Percentiles rank a stretch among this genome's conserved stretches.
These are phyloP conservation scores for Osmoderma eremita DNA, from an alignment of 2,888 invertebrate genomes.

Conservation along the genomic window DNA sequence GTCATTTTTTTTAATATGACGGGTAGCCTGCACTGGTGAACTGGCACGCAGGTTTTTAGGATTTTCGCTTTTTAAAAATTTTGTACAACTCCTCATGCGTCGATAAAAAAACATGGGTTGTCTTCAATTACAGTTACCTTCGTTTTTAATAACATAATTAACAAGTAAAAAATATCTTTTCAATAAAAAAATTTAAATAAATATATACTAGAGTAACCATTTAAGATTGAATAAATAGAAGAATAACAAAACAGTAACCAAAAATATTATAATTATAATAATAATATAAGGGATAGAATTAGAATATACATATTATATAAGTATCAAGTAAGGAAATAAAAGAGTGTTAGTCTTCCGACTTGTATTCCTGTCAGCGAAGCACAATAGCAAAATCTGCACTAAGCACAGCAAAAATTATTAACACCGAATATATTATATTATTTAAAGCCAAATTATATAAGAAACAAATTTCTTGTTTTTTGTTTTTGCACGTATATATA, in stretches of 20 bases:
- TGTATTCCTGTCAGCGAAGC: slow-evolving; percentile 58
- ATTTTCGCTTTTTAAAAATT: slow-evolving; percentile 12
- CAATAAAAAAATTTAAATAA: slow-evolving; percentile 57
- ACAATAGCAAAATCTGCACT: slow-evolving; percentile 56
- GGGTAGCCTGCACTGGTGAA: slow-evolving; percentile 58
- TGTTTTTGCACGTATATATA: slow-evolving; percentile 5
- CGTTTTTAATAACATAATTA: slow-evolving; percentile 49
- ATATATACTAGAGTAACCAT: slow-evolving; percentile 49
- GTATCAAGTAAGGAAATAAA: slow-evolving; percentile 47
- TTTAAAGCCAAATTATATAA: slow-evolving; percentile 36
- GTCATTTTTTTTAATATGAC: slow-evolving; percentile 54
- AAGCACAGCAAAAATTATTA: slow-evolving; percentile 46
- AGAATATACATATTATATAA: slow-evolving; percentile 10
- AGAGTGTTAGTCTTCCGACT: slow-evolving; percentile 55
- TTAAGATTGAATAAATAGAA: slow-evolving; percentile 40
- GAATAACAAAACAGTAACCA: slow-evolving; percentile 52
- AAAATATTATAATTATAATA: slow-evolving; percentile 55
- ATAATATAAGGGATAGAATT: slow-evolving; percentile 48
- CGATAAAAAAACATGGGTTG: slow-evolving; percentile 45
- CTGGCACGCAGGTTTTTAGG: slow-evolving; percentile 47
- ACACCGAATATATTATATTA: slow-evolving; percentile 36
- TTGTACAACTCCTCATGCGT: slow-evolving; percentile 41
- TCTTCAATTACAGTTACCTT: slow-evolving; percentile 44
- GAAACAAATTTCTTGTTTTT: not conserved
- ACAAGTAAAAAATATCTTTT: slow-evolving; percentile 56